Evolutionary conservation across 2,113 vertebrate species (phyloP), one percentile per base, ranked within the genome.

Genomic region (Dermatemys mawii): DNA sequence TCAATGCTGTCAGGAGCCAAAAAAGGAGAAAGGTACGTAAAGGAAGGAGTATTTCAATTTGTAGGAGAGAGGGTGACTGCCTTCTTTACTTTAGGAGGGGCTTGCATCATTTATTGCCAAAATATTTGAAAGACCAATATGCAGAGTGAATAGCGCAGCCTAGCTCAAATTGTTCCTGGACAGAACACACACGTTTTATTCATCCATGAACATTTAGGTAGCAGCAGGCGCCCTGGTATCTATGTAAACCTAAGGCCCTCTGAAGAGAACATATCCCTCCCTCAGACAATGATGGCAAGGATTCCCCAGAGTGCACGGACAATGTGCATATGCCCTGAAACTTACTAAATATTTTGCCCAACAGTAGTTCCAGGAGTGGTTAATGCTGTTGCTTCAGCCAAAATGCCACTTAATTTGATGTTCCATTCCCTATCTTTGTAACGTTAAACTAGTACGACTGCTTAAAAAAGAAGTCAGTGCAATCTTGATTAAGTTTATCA

Each of bases 121-220:
- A 88, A 96, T 97, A 96, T 89, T 95, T 97, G 96, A 95, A 97
- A 97, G 93, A 94, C 92, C 95, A 89, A 0, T 78, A 93, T 83
- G 19, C 22, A 92, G 95, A 97, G 94, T 96, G 93, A 93, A 96
- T 97, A 96, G 96, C 95, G 96, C 95, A 96, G 92, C 93, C 87
- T 96, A 92, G 91, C 94, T 95, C 84, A 75, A 80, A 70, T 32
- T 88, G 81, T 94, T 48, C 92, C 32, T 84, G 92, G 96, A 94
- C 93, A 95, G 94, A 97, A 94, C 89, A 29, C 57, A 32, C 73
- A 38, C 3, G 8, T 93, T 91, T 83, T 92, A 78, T 89, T 95
- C n/a, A 60, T 90, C 94, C 73, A 94, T 93, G 51, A 86, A 93
- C 70, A 70, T 87, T 92, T 90, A 90, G 84, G 93, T 38, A 94